Conservation (phyloP, 2,113 vertebrate genomes). For the Benitochromis conjunctus region DNA sequence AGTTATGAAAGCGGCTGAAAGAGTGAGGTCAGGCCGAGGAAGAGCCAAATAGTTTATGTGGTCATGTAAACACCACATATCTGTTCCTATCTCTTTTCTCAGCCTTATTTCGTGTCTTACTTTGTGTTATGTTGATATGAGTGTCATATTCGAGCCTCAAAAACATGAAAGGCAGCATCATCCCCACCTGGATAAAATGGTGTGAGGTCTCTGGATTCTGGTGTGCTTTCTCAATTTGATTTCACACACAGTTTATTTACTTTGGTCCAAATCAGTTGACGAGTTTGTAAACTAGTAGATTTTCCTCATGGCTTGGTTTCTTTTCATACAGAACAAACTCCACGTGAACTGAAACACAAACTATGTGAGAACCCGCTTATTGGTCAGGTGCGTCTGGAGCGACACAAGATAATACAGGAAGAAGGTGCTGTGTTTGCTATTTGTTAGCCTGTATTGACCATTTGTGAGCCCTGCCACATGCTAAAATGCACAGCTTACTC, state of each 20-base stretch:
- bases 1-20: not conserved
- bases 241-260: not conserved
- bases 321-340: not conserved
- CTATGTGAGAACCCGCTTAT: not conserved
- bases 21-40: not conserved
- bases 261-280: not conserved
- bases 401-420: not conserved
- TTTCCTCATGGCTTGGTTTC: not conserved
- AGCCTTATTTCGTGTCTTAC: not conserved
- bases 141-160: not conserved
- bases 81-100: not conserved
- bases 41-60: not conserved
- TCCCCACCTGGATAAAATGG: not conserved
- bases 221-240: not conserved
- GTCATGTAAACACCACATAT: not conserved
- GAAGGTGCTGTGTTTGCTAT: not conserved
- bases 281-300: not conserved
- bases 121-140: not conserved
- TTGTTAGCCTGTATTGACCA: not conserved
- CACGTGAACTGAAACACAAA: not conserved
- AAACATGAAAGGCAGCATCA: not conserved
- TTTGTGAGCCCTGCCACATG: not conserved
- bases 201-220: fast-evolving
- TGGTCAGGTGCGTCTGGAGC: not conserved
- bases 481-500: not conserved